Conservation (phyloP, 2,113 vertebrate species). For the Coryphaenoides rupestris region DNA sequence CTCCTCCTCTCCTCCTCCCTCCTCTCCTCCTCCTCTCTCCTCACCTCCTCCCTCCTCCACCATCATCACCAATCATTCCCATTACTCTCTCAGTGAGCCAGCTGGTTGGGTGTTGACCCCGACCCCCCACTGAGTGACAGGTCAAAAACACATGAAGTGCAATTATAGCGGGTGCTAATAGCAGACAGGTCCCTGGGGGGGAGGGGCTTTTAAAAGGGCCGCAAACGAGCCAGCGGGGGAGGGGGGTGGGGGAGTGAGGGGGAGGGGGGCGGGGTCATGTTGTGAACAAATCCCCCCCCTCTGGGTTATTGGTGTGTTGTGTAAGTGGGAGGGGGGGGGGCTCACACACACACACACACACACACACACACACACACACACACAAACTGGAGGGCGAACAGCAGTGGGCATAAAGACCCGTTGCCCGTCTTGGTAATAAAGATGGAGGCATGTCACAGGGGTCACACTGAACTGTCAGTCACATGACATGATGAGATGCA, state of each 20-base stretch:
- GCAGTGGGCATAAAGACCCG: constrained; percentile 67
- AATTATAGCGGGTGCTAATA: constrained; percentile 56
- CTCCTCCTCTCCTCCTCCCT: constrained; percentile 1
- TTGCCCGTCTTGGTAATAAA: constrained; percentile 44
- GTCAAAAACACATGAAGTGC: constrained; percentile 70
- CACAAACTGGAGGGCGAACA: constrained; percentile 62
- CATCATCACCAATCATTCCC: too few relatives aligned
- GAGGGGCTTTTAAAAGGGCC: constrained; percentile 37
- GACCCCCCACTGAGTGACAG: constrained; percentile 49
- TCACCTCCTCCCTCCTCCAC: background rate
- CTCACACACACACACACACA: constrained; percentile 62
- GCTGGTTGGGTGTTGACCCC: constrained; percentile 57
- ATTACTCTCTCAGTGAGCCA: constrained; percentile 27
- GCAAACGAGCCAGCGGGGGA: constrained; percentile 33
- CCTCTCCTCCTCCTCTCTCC: constrained; percentile 6
- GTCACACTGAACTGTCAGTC: too few relatives aligned
- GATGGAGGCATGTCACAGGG: constrained; percentile 15
- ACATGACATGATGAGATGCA: background rate
- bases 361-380: constrained; percentile 53
- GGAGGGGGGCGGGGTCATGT: constrained; percentile 26
- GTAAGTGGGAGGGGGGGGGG: too few relatives aligned
- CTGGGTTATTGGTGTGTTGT: background rate
- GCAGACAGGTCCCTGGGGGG: constrained; percentile 55
- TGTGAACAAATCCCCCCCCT: constrained; percentile 25
- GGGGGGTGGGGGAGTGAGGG: constrained; percentile 26